Base-by-base conservation (phyloP, 2,888 invertebrate genomes). In the Leptopilina syphax region DNA sequence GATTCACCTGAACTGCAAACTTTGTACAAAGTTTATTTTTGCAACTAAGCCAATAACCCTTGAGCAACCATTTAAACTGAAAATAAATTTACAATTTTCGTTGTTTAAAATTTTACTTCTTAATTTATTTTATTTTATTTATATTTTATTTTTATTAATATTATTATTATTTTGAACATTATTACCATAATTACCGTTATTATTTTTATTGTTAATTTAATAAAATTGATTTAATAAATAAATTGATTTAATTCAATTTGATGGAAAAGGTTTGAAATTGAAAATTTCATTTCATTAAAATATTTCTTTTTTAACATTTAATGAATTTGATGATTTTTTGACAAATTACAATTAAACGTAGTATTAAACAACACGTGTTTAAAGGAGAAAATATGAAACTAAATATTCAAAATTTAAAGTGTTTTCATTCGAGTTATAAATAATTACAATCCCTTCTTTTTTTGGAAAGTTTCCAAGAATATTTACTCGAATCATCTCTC, bases 11-110 rank as follows among this genome's bases (percentile, higher is more conserved):
- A 60, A 8, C 41, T 27, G 24, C 76, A 60, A 81, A 57, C 76
- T 82, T 82, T 80, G 80, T 67, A 60, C 66, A 77, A 79, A 80
- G 78, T 82, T 86, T 82, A 83, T 86, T 88, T 87, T 83, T 85
- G 83, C 81, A 83, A 77, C 82, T 66, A 84, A 84, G 85, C 83
- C 82, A 84, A 84, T 80, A 83, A 80, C 54, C 57, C 68, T 27
- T 50, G 50, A 47, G 47, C 44, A 18, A 47, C 10, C 68, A 68
- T 47, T 24, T 24, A 12, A 5, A 24, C 70, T 70, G 70, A 54
- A 70, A 70, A 54, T 50, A 70, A 70, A 70, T 70, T 70, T 70
- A 47, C 50, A 50, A 50, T 47, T 70, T 50, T 70, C 24, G 1
- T 47, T 50, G 54, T 24, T 50, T 4, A 24, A 13, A 12, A 68